Base-by-base conservation (phyloP, 2,888 invertebrate species). In the Autographa pulchrina region DNA sequence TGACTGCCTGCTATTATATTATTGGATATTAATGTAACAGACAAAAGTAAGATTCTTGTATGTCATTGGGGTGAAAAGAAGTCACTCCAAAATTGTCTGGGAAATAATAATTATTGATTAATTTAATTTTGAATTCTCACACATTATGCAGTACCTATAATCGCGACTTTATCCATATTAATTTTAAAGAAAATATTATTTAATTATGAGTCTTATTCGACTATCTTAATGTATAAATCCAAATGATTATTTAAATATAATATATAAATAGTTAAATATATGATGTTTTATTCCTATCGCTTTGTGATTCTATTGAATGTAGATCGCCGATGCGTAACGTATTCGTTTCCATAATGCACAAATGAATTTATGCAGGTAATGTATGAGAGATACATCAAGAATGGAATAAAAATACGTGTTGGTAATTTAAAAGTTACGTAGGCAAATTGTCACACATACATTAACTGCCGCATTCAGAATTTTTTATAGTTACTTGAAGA, bases 221-320 rank as follows among this genome's bases (percentile, higher is more conserved):
- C 13, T 48, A 5, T n/a, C 9, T 32, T 62, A 78, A 52, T 4
- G 43, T 35, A 62, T 13, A 8, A 38, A 35, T 54, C 52, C 32
- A 16, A 68, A 76, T 75, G 7, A 18, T 69, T 66, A 74, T 52
- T 75, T 25, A 38, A 54, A 67, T 70, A 16, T 62, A 80, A 52
- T 80, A 76, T 68, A 63, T 18, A n/a, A 70, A 67, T 72, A 72
- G 9, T 70, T 70, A 65, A 63, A 41, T 16, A 18, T 35, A 35
- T 8, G 43, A 60, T 13, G 65, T 78, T 77, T 78, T 66, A 72
- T 81, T 78, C 60, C 63, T 61, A 16, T 52, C 32, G 20, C 56
- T 71, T 77, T 68, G 72, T 68, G 67, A 56, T 56, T 38, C 9
- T 31, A 52, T 81, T 81, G 63, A 48, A 61, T 54, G 43, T 56